A percentile compares a stretch with the other conserved stretches of the same genome.
Evolutionary conservation across 2,113 vertebrate genomes (phyloP).

Genomic region (Taurulus bubalis): DNA sequence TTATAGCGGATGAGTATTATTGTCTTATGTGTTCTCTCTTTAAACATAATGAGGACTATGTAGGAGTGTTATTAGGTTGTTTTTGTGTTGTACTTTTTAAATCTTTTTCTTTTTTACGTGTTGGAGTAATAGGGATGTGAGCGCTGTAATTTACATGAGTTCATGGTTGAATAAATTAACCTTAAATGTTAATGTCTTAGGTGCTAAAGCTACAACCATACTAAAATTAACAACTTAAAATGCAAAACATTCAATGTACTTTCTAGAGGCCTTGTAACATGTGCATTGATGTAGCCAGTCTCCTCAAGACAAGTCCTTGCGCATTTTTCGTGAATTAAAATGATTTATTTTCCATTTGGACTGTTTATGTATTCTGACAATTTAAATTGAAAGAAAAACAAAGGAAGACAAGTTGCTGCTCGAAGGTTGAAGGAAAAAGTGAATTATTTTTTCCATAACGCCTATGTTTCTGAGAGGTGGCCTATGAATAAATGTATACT

Average conservation of each 20-base stretch:
- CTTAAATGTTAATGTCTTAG: not conserved
- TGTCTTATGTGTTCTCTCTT: not conserved
- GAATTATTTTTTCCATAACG: slow-evolving; percentile 53
- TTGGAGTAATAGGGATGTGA: not conserved
- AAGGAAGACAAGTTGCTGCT: slow-evolving; percentile 15
- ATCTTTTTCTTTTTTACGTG: not conserved
- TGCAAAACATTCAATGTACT: not conserved
- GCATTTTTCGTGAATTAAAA: not conserved
- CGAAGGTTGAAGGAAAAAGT: slow-evolving; percentile 14
- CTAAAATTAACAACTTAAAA: not conserved
- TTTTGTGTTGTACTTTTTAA: not conserved
- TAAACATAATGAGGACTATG: not conserved
- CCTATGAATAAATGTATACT: slow-evolving; percentile 75
- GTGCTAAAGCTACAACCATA: not conserved
- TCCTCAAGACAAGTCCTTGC: not conserved
- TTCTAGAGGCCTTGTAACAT: not conserved
- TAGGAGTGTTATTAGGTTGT: not conserved
- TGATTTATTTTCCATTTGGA: not conserved
- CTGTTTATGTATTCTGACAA: not conserved
- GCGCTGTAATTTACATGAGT: not conserved
- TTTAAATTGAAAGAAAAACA: slow-evolving; percentile 14
- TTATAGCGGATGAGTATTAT: not conserved
- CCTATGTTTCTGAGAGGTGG: slow-evolving; percentile 48
- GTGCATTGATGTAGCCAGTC: not conserved
- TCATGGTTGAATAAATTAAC: slow-evolving; percentile 1